phyloP scores from a whole-genome alignment of 2,113 vertebrate species.

The Zapus hudsonius region DNA sequence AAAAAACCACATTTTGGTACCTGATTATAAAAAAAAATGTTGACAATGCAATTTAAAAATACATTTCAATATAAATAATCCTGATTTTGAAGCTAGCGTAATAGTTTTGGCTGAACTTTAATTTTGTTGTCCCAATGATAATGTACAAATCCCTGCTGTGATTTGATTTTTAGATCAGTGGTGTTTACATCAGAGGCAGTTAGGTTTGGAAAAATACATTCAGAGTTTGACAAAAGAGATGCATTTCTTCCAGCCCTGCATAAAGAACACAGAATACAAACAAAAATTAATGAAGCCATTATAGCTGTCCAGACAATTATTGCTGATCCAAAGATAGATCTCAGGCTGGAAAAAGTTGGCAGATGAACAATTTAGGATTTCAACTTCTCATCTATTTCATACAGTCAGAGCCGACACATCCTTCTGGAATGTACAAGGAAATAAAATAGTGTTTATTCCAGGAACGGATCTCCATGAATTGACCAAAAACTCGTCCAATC shows the following conservation, averaged over 20 bases:
- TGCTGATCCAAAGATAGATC: slow-evolving; percentile 94
- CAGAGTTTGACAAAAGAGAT: slow-evolving; percentile 56
- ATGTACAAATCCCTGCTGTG: not conserved
- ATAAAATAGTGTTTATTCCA: slow-evolving; percentile 61
- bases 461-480: slow-evolving; percentile 67
- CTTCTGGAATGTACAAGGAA: slow-evolving; percentile 64
- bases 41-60: not conserved
- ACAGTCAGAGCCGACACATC: not conserved
- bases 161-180: slow-evolving; percentile 26
- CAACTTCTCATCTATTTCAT: slow-evolving; percentile 15
- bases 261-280: slow-evolving; percentile 94
- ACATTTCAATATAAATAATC: not conserved
- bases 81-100: slow-evolving; percentile 37
- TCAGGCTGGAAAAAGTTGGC: slow-evolving; percentile 93
- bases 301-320: slow-evolving; percentile 95
- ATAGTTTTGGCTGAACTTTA: slow-evolving; percentile 28
- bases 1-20: not conserved
- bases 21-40: slow-evolving; percentile 3
- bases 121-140: slow-evolving; percentile 37
- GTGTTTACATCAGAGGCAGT: slow-evolving; percentile 53
- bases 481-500: slow-evolving; percentile 39
- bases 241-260: slow-evolving; percentile 90
- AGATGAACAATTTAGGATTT: slow-evolving; percentile 85
- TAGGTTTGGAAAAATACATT: slow-evolving; percentile 50
- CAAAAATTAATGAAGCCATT: slow-evolving; percentile 95